Evolutionary conservation across 2,113 vertebrate species (phyloP).

Genomic region (Hiodon alosoides): DNA sequence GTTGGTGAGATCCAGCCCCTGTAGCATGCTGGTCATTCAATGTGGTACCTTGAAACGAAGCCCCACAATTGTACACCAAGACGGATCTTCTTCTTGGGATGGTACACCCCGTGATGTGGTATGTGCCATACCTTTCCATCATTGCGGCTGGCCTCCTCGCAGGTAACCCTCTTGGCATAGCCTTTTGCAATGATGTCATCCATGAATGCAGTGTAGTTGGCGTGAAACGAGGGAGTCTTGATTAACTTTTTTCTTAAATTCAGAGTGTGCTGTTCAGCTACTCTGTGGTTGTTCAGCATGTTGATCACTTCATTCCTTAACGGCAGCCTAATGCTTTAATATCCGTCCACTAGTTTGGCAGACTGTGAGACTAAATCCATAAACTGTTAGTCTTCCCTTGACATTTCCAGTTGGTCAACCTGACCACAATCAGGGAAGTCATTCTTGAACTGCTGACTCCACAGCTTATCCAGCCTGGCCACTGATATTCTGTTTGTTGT

Average conservation of each 20-base stretch:
- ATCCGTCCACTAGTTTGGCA: neutral
- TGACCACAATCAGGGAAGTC: constrained; percentile 21
- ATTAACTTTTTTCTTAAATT: constrained; percentile 11
- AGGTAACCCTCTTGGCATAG: constrained; percentile 14
- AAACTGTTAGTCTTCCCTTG: constrained; percentile 17
- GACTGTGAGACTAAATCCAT: constrained; percentile 13
- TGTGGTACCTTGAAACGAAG: neutral
- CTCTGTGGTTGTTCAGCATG: constrained; percentile 17
- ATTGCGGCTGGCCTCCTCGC: neutral
- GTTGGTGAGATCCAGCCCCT: neutral
- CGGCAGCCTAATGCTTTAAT: constrained; percentile 22
- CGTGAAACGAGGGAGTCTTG: neutral
- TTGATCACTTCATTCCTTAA: neutral
- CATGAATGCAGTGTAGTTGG: constrained; percentile 22
- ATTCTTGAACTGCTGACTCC: constrained; percentile 20
- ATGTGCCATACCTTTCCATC: constrained; percentile 16
- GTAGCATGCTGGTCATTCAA: constrained; percentile 13
- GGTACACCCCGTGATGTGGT: constrained; percentile 17
- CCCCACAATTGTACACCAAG: constrained; percentile 7
- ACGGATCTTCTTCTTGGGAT: constrained; percentile 1
- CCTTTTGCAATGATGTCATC: constrained; percentile 11
- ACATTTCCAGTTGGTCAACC: constrained; percentile 10
- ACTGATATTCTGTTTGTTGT: constrained; percentile 16
- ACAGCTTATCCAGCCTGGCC: constrained; percentile 16
- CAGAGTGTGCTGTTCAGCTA: constrained; percentile 18